Percentiles rank a stretch among this genome's conserved stretches.
Conservation (phyloP, 1,140 invertebrate species). For the Drosophila ananassae region DNA sequence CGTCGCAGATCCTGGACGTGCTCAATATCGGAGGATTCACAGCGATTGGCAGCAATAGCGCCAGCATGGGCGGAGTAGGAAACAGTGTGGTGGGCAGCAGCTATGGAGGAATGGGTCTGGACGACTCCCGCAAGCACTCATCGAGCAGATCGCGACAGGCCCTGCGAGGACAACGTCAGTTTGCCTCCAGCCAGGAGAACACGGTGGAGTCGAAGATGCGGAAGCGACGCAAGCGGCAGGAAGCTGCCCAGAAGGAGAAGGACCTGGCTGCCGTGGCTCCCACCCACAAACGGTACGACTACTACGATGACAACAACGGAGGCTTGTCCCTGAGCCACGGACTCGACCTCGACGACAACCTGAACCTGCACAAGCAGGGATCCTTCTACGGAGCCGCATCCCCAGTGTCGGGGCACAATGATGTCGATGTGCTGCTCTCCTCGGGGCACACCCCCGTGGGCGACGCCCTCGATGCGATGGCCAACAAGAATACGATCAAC, state of each 20-base stretch:
- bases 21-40: constrained; percentile 74
- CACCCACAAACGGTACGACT: constrained; percentile 72
- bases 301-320: constrained; percentile 65
- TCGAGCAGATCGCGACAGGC: constrained; percentile 64
- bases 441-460: constrained; percentile 25
- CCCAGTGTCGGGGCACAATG: constrained; percentile 52
- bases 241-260: constrained; percentile 3
- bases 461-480: constrained; percentile 56
- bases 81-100: constrained; percentile 53
- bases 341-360: constrained; percentile 70
- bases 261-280: constrained; percentile 62
- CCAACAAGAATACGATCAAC: constrained; percentile 64
- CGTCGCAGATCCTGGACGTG: constrained; percentile 66
- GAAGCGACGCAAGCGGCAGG: constrained; percentile 20
- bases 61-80: constrained; percentile 71
- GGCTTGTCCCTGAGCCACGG: constrained; percentile 48
- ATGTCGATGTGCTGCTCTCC: constrained; percentile 60
- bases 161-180: constrained; percentile 65
- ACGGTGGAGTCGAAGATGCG: constrained; percentile 60
- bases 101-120: constrained; percentile 25
- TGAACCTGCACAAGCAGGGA: constrained; percentile 74
- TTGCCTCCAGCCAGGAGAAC: constrained; percentile 51
- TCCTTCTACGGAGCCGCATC: constrained; percentile 54
- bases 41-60: constrained; percentile 73
- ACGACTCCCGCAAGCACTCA: constrained; percentile 49